Evolutionary conservation across 2,113 vertebrate species (phyloP).

Genomic region (Cariama cristata): DNA sequence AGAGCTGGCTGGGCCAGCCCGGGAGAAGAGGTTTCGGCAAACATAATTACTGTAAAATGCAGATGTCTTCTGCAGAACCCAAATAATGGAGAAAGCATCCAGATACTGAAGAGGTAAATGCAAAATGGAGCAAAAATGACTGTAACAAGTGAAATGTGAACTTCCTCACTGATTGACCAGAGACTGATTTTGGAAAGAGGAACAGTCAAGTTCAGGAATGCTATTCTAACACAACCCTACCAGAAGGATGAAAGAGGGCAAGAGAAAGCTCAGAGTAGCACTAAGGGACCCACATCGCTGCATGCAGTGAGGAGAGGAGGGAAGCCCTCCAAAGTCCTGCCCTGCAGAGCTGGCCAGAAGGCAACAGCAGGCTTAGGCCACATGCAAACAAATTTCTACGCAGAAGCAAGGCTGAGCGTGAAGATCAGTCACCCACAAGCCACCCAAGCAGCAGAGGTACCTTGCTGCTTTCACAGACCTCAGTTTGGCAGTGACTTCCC

Average conservation of each 20-base stretch:
- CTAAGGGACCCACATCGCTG: rapidly evolving
- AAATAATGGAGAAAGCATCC: neutral
- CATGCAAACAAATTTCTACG: rapidly evolving
- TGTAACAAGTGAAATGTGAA: rapidly evolving
- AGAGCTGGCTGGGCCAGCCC: neutral
- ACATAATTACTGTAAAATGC: neutral
- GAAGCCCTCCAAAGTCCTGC: neutral
- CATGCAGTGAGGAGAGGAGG: neutral
- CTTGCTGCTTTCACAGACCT: neutral
- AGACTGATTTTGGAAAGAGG: neutral
- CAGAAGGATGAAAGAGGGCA: neutral
- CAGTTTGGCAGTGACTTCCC: neutral
- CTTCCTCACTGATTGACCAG: neutral
- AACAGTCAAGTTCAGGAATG: neutral
- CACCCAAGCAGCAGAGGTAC: neutral
- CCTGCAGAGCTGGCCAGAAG: neutral
- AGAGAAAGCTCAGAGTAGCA: neutral
- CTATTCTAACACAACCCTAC: neutral
- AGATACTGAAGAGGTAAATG: neutral
- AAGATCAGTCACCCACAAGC: neutral
- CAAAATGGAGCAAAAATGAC: neutral
- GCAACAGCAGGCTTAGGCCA: neutral
- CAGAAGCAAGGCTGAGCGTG: neutral
- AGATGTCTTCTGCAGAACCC: neutral
- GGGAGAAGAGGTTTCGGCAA: neutral